Base-by-base conservation (phyloP, 1,140 invertebrate genomes). In the Anastrepha ludens region DNA sequence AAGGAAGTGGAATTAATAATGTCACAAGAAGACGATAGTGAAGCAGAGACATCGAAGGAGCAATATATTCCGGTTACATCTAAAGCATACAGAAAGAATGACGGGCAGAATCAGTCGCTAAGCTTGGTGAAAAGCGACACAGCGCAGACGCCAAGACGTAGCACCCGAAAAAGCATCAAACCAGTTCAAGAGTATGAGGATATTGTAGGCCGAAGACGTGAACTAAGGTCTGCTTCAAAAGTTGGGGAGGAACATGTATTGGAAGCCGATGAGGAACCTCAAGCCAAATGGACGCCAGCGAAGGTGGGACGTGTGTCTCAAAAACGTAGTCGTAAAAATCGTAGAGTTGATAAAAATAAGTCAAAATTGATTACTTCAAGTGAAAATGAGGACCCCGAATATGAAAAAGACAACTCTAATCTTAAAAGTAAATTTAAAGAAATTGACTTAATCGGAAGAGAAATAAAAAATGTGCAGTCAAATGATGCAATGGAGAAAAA, bases 101-200 rank as follows among this genome's bases (percentile, higher is more conserved):
- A 47, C 7, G 4, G 9, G 8, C 41, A 62, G 5, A 2, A 64
- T 7, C 11, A 65, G 55, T 29, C 85, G 41, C 39, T 39, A 15
- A 65, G 85, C 44, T 2, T 20, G 29, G 3, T 2, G n/a, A 39
- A 4, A 47, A 29, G 13, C 44, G n/a, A 39, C 59, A 15, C 86
- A 58, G 15, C 39, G 0, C 88, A 92, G 58, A 92, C 91, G 0
- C 91, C 91, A 2, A 47, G 91, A 2, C 90, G 91, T 50, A 92
- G 91, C 58, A 85, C 88, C 2, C 89, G 91, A 0, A 92, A 92
- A 67, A 92, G 91, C 64, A 88, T 92, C 2, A 91, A 90, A 3
- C 91, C 91, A 0, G 62, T 78, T 0, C 85, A 89, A 44, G 91
- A 92, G 78, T 92, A 92, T 67, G 90, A 89, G 4, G 91, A 92